Evolutionary conservation across 1,140 invertebrate genomes (phyloP).

Genomic region (Drosophila nannoptera): DNA sequence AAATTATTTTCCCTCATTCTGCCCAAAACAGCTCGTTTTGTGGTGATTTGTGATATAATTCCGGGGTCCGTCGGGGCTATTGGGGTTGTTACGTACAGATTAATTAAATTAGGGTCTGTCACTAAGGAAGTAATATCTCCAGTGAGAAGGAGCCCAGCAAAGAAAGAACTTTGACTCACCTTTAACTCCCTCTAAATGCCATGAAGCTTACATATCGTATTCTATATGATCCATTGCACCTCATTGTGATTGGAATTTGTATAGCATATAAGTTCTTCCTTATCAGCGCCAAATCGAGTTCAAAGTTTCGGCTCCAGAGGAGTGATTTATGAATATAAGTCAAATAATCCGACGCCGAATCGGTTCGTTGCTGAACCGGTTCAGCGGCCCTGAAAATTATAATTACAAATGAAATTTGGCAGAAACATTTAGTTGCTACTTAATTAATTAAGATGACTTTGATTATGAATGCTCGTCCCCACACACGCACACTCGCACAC

Average conservation of each 20-base stretch:
- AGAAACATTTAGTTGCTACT: background rate
- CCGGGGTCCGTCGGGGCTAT: background rate
- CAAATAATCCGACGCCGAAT: background rate
- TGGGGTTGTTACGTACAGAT: no score
- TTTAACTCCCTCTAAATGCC: no score
- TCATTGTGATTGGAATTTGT: no score
- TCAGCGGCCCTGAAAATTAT: background rate
- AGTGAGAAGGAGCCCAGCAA: no score
- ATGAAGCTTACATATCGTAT: no score
- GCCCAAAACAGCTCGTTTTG: slow-evolving; percentile 5
- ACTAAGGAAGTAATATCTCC: no score
- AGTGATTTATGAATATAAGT: background rate
- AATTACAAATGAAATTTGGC: background rate
- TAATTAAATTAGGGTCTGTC: no score
- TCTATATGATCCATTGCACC: no score
- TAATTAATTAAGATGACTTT: slow-evolving; percentile 36
- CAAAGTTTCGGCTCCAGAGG: no score
- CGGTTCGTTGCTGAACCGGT: background rate
- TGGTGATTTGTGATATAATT: slow-evolving; percentile 19
- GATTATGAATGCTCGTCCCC: slow-evolving; percentile 1
- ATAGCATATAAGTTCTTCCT: no score
- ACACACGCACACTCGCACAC: background rate
- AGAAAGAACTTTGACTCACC: no score
- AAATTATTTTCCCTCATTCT: slow-evolving; percentile 1
- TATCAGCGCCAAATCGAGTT: no score